These are phyloP conservation scores for Myoxocephalus aenaeus DNA, from an alignment of 2,797 vertebrate genomes.

Conservation along the genomic window DNA sequence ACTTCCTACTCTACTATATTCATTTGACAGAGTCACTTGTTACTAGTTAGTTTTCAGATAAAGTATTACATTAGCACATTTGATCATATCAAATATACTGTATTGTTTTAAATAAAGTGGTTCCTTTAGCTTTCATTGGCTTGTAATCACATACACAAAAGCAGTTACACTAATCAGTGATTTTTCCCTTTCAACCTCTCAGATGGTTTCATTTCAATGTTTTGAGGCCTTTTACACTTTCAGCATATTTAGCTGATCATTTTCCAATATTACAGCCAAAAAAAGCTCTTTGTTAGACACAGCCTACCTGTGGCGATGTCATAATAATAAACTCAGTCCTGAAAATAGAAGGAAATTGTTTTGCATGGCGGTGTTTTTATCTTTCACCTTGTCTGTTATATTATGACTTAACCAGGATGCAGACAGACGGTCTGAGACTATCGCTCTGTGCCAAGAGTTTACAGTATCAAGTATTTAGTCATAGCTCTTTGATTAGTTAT, in stretches of 20 bases:
- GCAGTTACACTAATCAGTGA: neutral
- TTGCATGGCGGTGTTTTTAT: neutral
- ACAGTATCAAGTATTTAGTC: constrained; percentile 5
- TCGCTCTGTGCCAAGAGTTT: neutral
- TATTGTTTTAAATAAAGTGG: neutral
- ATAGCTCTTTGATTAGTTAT: constrained; percentile 12
- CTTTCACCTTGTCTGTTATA: neutral
- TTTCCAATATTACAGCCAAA: neutral
- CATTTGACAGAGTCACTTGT: neutral
- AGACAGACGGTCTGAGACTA: neutral
- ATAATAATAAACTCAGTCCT: neutral
- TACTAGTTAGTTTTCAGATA: neutral
- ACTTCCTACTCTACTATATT: neutral
- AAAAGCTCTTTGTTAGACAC: neutral
- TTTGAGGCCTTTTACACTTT: neutral
- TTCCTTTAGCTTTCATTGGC: neutral
- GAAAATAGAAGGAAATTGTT: neutral
- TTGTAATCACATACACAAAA: neutral
- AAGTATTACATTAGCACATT: neutral
- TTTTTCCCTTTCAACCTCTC: neutral
- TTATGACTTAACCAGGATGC: neutral
- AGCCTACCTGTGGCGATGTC: neutral
- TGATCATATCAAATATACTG: neutral
- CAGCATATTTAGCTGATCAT: neutral
- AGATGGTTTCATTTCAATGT: neutral